phyloP scores from a whole-genome alignment of 2,113 vertebrate species.

The Tyto alba region DNA sequence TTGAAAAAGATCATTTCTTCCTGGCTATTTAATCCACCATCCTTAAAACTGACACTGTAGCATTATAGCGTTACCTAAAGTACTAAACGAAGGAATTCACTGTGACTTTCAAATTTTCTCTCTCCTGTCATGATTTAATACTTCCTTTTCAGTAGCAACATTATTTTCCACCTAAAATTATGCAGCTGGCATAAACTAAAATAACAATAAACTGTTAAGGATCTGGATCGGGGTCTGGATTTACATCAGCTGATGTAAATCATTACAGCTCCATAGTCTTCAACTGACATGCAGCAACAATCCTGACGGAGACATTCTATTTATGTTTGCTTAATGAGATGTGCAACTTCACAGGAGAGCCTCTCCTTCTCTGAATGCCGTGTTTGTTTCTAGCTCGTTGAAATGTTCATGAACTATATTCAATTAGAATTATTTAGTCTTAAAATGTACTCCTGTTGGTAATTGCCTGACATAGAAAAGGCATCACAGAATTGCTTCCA shows the following conservation, averaged over 20 bases:
- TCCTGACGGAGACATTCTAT: neutral
- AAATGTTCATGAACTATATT: neutral
- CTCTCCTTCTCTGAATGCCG: neutral
- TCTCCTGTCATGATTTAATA: neutral
- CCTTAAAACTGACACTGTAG: neutral
- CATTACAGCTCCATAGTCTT: neutral
- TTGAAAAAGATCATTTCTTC: neutral
- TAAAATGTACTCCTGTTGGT: neutral
- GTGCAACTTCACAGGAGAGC: neutral
- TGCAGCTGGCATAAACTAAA: neutral
- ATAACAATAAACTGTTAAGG: neutral
- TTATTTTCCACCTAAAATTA: neutral
- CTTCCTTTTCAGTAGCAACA: neutral
- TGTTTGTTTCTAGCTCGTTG: neutral
- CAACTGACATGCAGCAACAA: neutral
- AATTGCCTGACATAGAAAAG: neutral
- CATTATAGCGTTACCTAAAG: neutral
- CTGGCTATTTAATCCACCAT: neutral
- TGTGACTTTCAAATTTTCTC: neutral
- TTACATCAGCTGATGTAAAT: neutral
- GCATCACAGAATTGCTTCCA: neutral
- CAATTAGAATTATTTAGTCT: neutral
- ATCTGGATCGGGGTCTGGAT: neutral
- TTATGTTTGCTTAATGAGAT: neutral
- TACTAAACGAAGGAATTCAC: neutral